Base-by-base conservation (phyloP, 2,888 invertebrate species). In the Dimorphilus gyrociliatus region DNA sequence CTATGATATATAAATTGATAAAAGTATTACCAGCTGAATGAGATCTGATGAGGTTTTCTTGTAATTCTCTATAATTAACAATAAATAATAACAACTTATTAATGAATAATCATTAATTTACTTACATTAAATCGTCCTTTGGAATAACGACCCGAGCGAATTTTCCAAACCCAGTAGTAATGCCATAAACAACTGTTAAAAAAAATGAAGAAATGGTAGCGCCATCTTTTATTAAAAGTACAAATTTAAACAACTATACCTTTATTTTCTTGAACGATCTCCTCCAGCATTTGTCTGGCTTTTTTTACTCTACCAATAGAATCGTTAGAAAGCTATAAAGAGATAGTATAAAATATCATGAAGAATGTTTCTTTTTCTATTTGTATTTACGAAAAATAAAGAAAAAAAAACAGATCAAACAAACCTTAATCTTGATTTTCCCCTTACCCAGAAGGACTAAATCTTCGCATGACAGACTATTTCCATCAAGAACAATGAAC, bases 91-190 rank as follows among this genome's bases (percentile, higher is more conserved):
- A n/a, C 27, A 21, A 28, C 4, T 8, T 3, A 7, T 26, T 14
- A 23, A 2, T 13, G 23, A 16, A 13, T 5, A 12, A 13, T 19
- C 4, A 23, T 14, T 16, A 16, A 6, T 25, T 7, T 23, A 48
- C 64, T 62, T 61, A 71, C 71, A 64, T 60, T 2, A 74, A 51
- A 41, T 73, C 67, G 25, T 71, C 68, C 10, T 60, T 55, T n/a
- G 62, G 51, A 23, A 74, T 72, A 6, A 63, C 59, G 2, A 67
- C 69, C 16, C 66, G 60, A 1, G 74, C 71, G 53, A 74, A 74
- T 33, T 72, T 73, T 27, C 74, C 74, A 50, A 75, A 72, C n/a
- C 74, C 74, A 2, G 74, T 75, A 2, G 72, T 74, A 24, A 74
- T 69, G 3, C 73, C 71, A 47, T 72, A 71, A 38, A 65, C 72